A percentile compares a stretch with the other conserved stretches of the same genome.
Evolutionary conservation across 2,888 invertebrate species (phyloP).

Genomic region (Torymus tubicola): DNA sequence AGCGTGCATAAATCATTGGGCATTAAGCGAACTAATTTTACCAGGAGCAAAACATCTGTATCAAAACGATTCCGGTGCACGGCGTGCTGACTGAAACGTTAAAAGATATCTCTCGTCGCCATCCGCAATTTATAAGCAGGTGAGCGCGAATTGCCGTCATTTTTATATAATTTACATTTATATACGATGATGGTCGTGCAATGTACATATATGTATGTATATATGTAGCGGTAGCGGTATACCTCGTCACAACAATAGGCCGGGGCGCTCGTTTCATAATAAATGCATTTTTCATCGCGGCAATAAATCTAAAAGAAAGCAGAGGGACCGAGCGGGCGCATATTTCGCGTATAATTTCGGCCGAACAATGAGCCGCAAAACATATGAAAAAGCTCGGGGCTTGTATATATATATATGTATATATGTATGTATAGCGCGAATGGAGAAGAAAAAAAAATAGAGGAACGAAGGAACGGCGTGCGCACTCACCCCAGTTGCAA

Average conservation of each 20-base stretch:
- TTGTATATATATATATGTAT: neutral
- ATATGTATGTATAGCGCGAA: neutral
- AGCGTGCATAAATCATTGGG: conserved; percentile 70
- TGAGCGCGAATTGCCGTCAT: neutral
- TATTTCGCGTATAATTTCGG: conserved; percentile 52
- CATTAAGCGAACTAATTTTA: conserved; percentile 72
- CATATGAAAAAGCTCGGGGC: conserved; percentile 35
- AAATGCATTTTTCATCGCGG: conserved; percentile 53
- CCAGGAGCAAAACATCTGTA: conserved; percentile 69
- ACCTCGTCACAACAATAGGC: conserved; percentile 39
- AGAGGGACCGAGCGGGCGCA: conserved; percentile 15
- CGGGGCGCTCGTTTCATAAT: conserved; percentile 39
- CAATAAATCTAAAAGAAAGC: conserved; percentile 44
- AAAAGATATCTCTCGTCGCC: conserved; percentile 32
- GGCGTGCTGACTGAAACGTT: conserved; percentile 29
- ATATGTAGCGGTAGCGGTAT: too few relatives aligned
- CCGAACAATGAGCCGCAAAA: conserved; percentile 53
- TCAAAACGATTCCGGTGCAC: conserved; percentile 60
- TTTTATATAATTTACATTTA: conserved; percentile 47
- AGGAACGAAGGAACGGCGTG: neutral
- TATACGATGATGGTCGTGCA: conserved; percentile 22
- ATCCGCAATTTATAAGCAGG: conserved; percentile 25
- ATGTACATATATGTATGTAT: too few relatives aligned
- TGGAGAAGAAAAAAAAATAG: neutral
- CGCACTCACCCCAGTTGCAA: neutral